phyloP scores from a whole-genome alignment of 2,888 invertebrate species.

The Ectemnius cavifrons region DNA sequence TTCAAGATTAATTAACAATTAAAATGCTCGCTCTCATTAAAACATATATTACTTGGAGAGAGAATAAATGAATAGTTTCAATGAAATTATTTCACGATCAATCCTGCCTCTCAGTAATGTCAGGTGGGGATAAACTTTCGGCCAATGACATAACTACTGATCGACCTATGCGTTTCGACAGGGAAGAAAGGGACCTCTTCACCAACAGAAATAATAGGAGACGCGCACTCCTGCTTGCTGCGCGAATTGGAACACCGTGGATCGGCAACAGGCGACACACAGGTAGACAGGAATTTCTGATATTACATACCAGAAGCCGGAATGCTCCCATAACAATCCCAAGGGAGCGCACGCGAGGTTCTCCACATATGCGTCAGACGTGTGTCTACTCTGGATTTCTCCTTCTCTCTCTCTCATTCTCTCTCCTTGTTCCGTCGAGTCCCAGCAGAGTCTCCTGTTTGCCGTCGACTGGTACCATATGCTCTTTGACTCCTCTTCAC shows the following conservation, averaged over 20 bases:
- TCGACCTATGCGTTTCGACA: too few species aligned
- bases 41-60: too few species aligned
- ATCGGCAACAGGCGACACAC: conserved; percentile 65
- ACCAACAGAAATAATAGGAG: conserved; percentile 58
- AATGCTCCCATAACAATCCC: conserved; percentile 68
- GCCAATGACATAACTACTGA: too few species aligned
- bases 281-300: conserved; percentile 73
- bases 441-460: neutral
- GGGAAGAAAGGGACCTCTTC: conserved; percentile 16
- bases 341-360: conserved; percentile 61
- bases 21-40: too few species aligned
- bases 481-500: conserved; percentile 9
- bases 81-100: too few species aligned
- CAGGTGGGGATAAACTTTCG: too few species aligned
- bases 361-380: conserved; percentile 60
- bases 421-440: conserved; percentile 8
- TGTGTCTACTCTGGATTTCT: conserved; percentile 54
- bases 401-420: neutral
- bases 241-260: conserved; percentile 57
- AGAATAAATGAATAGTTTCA: too few species aligned
- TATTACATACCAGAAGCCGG: conserved; percentile 73
- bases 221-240: conserved; percentile 45
- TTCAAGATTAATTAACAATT: too few species aligned
- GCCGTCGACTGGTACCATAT: neutral
- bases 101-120: too few species aligned